phyloP scores from a whole-genome alignment of 2,797 vertebrate genomes.

The Periparus ater region DNA sequence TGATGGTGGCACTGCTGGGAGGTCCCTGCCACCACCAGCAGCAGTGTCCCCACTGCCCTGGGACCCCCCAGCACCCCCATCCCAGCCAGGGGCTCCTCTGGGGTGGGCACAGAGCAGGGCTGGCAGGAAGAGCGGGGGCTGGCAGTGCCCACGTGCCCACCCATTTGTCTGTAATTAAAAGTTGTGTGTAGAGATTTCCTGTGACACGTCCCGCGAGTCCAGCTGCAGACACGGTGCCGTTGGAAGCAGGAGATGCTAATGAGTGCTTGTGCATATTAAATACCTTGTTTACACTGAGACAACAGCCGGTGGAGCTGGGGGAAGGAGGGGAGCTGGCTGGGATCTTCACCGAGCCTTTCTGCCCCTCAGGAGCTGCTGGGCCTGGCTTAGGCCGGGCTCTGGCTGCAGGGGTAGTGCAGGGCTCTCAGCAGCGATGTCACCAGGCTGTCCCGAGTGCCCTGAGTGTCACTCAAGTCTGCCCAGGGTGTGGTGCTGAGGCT shows the following conservation, averaged over 20 bases:
- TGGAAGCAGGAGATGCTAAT: constrained; percentile 73
- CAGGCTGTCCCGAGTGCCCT: neutral
- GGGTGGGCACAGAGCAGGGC: neutral
- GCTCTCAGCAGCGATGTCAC: neutral
- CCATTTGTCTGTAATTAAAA: constrained; percentile 76
- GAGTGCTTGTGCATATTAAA: constrained; percentile 77
- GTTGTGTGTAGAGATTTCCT: constrained; percentile 73
- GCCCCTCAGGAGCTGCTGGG: neutral
- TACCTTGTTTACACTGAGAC: constrained; percentile 70
- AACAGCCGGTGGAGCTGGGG: constrained; percentile 61
- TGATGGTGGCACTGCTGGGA: fast-evolving
- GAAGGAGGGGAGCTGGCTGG: constrained; percentile 26
- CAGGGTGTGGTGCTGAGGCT: no score
- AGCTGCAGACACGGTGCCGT: constrained; percentile 57
- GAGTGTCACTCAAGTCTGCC: neutral
- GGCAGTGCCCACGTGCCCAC: constrained; percentile 20
- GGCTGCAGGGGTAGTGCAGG: neutral
- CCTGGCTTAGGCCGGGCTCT: neutral
- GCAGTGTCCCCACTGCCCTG: fast-evolving
- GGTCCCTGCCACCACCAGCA: neutral
- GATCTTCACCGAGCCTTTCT: neutral
- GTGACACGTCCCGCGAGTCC: constrained; percentile 73
- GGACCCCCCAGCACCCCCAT: neutral
- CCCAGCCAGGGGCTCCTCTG: fast-evolving
- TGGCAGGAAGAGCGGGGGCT: neutral